Percentiles rank a stretch among this genome's conserved stretches.
Evolutionary conservation across 2,797 vertebrate genomes (phyloP).

Genomic region (Crenuchus spilurus): DNA sequence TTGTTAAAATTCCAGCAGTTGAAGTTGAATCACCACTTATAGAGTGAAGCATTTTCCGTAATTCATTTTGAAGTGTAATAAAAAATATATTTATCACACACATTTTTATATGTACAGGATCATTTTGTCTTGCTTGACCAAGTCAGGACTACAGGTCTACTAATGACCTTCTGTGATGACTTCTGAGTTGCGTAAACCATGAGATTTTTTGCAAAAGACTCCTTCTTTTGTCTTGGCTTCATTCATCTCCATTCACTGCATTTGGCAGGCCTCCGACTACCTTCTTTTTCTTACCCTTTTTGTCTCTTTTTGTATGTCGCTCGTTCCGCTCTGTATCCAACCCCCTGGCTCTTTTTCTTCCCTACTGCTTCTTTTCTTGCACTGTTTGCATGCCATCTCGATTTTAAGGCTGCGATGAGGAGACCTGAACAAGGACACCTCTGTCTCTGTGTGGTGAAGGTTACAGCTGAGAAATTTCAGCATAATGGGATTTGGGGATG

Average conservation of each 20-base stretch:
- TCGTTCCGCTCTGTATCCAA: neutral
- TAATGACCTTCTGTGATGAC: neutral
- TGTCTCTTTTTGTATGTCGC: neutral
- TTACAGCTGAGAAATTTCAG: conserved; percentile 16
- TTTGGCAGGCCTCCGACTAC: neutral
- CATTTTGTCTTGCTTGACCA: too few species aligned
- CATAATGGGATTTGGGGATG: neutral
- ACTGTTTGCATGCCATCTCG: conserved; percentile 8
- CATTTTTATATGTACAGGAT: too few species aligned
- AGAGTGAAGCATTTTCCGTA: too few species aligned
- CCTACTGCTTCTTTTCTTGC: neutral
- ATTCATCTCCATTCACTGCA: neutral
- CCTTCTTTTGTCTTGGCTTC: neutral
- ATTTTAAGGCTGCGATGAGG: conserved; percentile 5
- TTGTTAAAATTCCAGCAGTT: too few species aligned
- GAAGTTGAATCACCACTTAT: too few species aligned
- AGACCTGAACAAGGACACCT: neutral
- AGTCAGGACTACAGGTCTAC: neutral
- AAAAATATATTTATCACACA: too few species aligned
- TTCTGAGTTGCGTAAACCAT: neutral
- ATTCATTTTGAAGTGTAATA: too few species aligned
- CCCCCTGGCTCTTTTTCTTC: neutral
- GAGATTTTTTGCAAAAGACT: neutral
- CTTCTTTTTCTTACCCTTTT: neutral
- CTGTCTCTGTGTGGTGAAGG: conserved; percentile 23